Percentiles rank a stretch among this genome's conserved stretches.
These are phyloP conservation scores for Spicauda simplicius DNA, from an alignment of 2,888 invertebrate species.

Conservation along the genomic window DNA sequence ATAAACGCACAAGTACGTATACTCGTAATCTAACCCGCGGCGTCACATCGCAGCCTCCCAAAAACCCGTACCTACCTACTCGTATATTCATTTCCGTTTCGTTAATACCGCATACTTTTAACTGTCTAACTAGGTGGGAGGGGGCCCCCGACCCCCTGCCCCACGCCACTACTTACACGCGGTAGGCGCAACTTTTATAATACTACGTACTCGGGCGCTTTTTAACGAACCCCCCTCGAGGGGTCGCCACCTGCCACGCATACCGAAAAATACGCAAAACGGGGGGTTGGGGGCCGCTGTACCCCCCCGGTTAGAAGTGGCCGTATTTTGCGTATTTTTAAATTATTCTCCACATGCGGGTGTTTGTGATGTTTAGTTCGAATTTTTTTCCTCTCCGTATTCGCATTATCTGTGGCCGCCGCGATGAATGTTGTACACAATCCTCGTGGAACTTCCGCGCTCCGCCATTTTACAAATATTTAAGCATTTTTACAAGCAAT, in stretches of 20 bases:
- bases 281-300: constrained; percentile 56
- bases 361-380: constrained; percentile 73
- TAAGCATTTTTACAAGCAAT: constrained; percentile 21
- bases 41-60: constrained; percentile 74
- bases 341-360: constrained; percentile 81
- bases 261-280: constrained; percentile 83
- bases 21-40: constrained; percentile 81
- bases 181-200: constrained; percentile 85
- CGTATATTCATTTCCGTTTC: constrained; percentile 85
- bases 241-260: constrained; percentile 82
- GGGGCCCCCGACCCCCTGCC: constrained; percentile 48
- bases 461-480: constrained; percentile 19
- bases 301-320: constrained; percentile 79
- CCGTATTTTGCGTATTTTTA: constrained; percentile 85
- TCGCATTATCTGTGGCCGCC: constrained; percentile 23
- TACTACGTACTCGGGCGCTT: constrained; percentile 83
- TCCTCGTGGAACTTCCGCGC: constrained; percentile 20
- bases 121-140: constrained; percentile 82
- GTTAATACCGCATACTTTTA: constrained; percentile 86
- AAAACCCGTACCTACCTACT: constrained; percentile 71
- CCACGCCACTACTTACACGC: constrained; percentile 80
- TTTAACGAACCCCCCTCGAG: constrained; percentile 79
- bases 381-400: constrained; percentile 49
- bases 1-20: constrained; percentile 69
- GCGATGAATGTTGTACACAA: constrained; percentile 23